Evolutionary conservation across 2,797 vertebrate genomes (phyloP).

Genomic region (Columba guinea): DNA sequence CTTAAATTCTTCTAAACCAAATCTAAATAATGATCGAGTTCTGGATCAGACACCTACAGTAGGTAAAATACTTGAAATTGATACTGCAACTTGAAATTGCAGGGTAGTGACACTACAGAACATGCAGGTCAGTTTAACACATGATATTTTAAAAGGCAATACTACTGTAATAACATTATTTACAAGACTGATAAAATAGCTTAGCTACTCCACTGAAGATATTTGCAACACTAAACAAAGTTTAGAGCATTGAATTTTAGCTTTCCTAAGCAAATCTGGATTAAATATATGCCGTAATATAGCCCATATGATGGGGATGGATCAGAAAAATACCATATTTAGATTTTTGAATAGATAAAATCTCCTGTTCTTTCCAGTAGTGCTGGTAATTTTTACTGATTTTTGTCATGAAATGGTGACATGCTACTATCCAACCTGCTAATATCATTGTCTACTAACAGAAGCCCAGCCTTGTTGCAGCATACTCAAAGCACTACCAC

Average conservation of each 20-base stretch:
- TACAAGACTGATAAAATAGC: neutral
- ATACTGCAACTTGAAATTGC: neutral
- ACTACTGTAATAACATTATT: neutral
- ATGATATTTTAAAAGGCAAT: neutral
- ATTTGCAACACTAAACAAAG: neutral
- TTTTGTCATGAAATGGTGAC: neutral
- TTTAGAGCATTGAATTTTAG: neutral
- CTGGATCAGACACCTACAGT: neutral
- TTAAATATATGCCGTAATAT: neutral
- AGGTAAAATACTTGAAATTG: neutral
- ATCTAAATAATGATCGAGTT: neutral
- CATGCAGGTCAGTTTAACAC: neutral
- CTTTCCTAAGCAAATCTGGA: neutral
- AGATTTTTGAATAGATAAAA: neutral
- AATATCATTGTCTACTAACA: neutral
- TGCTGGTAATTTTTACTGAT: neutral
- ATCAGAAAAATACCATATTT: neutral
- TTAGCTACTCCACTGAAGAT: neutral
- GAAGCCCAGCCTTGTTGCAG: neutral
- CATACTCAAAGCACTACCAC: neutral
- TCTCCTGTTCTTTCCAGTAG: neutral
- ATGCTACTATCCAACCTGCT: neutral
- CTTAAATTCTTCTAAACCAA: neutral
- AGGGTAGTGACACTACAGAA: neutral
- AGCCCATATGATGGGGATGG: neutral